phyloP scores from a whole-genome alignment of 2,888 invertebrate species.

The Sinodicranocentrus sp. region DNA sequence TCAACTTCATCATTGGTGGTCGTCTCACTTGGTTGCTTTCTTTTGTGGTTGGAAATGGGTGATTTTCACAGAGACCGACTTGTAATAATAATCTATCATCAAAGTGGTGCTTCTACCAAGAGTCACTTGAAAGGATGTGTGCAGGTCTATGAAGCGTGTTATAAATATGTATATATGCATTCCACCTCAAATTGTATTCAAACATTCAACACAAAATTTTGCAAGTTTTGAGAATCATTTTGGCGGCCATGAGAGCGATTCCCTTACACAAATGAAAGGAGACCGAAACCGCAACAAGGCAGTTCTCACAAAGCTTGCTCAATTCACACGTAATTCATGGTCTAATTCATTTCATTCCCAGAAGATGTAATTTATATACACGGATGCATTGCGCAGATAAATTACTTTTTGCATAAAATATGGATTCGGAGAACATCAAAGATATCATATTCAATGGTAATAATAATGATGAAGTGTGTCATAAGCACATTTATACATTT shows the following conservation, averaged over 20 bases:
- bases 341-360: neutral
- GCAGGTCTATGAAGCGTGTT: no score
- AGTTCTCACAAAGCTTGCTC: neutral
- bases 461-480: neutral
- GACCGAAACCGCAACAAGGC: neutral
- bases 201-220: neutral
- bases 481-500: neutral
- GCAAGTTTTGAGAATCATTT: neutral
- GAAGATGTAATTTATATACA: neutral
- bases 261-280: no score
- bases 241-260: no score
- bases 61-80: neutral
- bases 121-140: neutral
- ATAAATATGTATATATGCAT: no score
- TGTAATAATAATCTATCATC: constrained; percentile 3
- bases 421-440: neutral
- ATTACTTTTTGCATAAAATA: neutral
- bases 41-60: constrained; percentile 10
- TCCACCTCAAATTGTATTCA: no score
- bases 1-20: constrained; percentile 20
- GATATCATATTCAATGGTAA: neutral
- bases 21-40: constrained; percentile 19
- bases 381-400: neutral
- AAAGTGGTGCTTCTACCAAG: neutral
- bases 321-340: neutral